Base-by-base conservation (phyloP, 2,797 vertebrate species). In the Myioborus melanocephalus region DNA sequence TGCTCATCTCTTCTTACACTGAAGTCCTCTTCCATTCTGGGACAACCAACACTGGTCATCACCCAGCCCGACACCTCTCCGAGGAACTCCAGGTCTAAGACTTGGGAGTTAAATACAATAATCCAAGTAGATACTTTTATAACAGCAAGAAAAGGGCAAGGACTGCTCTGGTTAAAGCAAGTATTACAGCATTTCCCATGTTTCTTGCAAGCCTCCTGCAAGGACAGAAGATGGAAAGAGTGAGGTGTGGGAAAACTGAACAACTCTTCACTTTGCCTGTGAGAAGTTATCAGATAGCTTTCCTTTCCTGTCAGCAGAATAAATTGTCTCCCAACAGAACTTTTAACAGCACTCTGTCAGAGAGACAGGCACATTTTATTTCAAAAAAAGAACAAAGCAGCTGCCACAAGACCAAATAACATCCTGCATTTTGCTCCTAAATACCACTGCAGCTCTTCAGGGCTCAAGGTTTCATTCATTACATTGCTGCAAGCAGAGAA, bases 291-390 rank as follows among this genome's bases (percentile, higher is more conserved):
- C 86, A 86, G 86, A 93, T 19, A 87, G 87, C 69, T 87, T 69
- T 94, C 75, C 73, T 77, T 87, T 71, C 59, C 89, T 85, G 84
- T 57, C 83, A 87, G 72, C 76, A 93, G 80, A 91, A 96, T 84
- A 93, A 94, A 95, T 78, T 3, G 20, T 90, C 94, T 97, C 96
- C 97, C 95, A 98, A 90, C 79, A 97, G 89, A 96, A 94, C 96
- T 97, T 97, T 96, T 91, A 97, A 97, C 96, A 97, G 93, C 93
- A 91, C 85, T 92, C 89, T 60, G 93, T 95, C 93, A 94, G 60
- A 64, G 53, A 91, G 94, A 87, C 89, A 96, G 96, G 85, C 96
- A 97, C 91, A 53, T 83, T 97, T 93, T 94, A 90, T 90, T 97
- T 84, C 14, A 47, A 77, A 93, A 89, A 86, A 86, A 26, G 44